Conservation (phyloP, 2,888 invertebrate genomes). For the Pycnomerus fuliginosus region DNA sequence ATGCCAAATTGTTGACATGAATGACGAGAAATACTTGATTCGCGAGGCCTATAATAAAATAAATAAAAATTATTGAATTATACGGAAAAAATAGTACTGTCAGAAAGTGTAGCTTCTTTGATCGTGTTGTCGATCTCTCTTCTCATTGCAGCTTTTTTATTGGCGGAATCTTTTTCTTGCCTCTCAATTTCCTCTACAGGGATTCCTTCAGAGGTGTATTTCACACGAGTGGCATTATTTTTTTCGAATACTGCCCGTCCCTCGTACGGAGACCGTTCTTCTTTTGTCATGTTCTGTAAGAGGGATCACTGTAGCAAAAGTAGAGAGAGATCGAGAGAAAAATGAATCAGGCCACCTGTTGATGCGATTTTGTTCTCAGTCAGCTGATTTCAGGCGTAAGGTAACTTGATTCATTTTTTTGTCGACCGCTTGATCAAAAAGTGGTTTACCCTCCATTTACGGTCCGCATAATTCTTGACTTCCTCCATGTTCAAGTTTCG, state of each 20-base stretch:
- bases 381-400: too few species aligned
- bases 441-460: not conserved
- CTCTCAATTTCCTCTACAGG: not conserved
- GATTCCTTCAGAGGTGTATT: not conserved
- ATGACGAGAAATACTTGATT: not conserved
- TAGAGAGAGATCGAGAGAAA: too few species aligned
- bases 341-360: too few species aligned
- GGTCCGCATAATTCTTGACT: not conserved
- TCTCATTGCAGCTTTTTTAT: not conserved
- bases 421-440: too few species aligned
- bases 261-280: not conserved
- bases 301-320: too few species aligned
- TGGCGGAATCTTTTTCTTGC: not conserved
- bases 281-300: not conserved
- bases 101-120: not conserved
- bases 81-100: not conserved
- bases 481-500: constrained; percentile 4
- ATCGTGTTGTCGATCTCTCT: not conserved
- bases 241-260: not conserved
- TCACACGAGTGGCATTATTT: not conserved
- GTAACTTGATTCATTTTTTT: too few species aligned
- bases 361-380: too few species aligned
- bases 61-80: not conserved
- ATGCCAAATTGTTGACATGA: not conserved
- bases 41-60: not conserved